phyloP scores from a whole-genome alignment of 2,888 invertebrate species.

The Pterobdella sp. region DNA sequence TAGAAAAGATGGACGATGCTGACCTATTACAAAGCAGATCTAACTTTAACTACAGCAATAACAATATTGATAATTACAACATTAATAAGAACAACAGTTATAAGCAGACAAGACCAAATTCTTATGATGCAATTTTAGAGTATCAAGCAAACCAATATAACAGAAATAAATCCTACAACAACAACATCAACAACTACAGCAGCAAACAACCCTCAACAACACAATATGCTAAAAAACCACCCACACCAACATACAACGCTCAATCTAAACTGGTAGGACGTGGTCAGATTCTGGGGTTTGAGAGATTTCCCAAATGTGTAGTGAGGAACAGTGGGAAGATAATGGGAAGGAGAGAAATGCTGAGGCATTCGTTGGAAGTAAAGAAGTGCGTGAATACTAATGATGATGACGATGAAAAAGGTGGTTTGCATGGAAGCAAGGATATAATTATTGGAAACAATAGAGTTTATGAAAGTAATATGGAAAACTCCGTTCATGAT shows the following conservation, averaged over 20 bases:
- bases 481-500: no score
- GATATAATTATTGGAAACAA: not conserved
- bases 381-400: not conserved
- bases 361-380: not conserved
- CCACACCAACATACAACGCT: not conserved
- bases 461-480: not conserved
- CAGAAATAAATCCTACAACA: not conserved
- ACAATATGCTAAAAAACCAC: not conserved
- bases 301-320: not conserved
- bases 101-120: not conserved
- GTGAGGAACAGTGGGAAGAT: slow-evolving; percentile 3
- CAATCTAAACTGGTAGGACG: not conserved
- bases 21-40: not conserved
- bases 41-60: not conserved
- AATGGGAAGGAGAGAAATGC: slow-evolving; percentile 6
- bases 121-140: not conserved
- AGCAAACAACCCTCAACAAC: not conserved
- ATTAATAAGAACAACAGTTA: not conserved
- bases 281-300: not conserved
- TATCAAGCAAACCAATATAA: not conserved
- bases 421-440: not conserved
- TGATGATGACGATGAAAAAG: not conserved
- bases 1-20: not conserved
- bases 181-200: not conserved
- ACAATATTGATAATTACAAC: not conserved